These are phyloP conservation scores for Seira musarum DNA, from an alignment of 2,888 invertebrate genomes.

Conservation along the genomic window DNA sequence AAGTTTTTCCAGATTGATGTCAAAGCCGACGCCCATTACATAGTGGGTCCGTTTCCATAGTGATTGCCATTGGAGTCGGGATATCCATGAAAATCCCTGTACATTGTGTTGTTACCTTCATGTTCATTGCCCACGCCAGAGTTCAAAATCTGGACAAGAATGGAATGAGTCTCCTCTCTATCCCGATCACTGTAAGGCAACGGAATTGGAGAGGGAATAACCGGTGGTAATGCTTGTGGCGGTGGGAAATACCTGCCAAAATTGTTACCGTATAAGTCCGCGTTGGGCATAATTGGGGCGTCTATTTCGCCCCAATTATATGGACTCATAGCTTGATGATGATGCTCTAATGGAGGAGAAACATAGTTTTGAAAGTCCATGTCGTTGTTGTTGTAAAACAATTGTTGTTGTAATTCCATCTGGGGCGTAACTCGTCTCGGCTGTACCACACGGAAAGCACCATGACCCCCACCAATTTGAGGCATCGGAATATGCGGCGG, in stretches of 20 bases:
- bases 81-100: no score
- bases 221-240: neutral
- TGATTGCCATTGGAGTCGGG: no score
- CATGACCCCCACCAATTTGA: neutral
- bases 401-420: no score
- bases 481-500: neutral
- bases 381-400: no score
- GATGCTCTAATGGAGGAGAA: no score
- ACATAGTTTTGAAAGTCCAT: no score
- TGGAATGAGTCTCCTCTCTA: neutral
- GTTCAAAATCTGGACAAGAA: neutral
- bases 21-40: no score
- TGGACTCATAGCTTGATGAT: neutral
- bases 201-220: neutral
- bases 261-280: neutral
- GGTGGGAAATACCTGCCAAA: neutral
- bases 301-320: no score
- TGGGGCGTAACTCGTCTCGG: neutral
- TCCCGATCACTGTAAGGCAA: no score
- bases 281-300: no score
- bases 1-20: no score
- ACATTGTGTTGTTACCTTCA: neutral
- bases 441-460: neutral
- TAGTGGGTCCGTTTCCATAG: no score
- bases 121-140: neutral